These are phyloP conservation scores for Parapristionchus giblindavisi DNA, from an alignment of 2,888 invertebrate genomes.

Conservation along the genomic window DNA sequence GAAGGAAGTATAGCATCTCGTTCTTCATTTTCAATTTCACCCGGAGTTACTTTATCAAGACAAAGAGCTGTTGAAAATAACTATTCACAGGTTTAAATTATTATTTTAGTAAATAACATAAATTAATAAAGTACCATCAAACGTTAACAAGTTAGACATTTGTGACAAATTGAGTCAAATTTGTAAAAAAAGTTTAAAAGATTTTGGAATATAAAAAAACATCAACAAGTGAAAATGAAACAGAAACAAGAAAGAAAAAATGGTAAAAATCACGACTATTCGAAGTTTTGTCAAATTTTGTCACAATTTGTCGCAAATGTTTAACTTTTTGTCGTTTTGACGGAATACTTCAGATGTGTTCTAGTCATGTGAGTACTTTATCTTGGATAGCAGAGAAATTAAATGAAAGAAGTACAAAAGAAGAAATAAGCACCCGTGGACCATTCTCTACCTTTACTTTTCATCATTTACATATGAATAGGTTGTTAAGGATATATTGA, in stretches of 20 bases:
- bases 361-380: conserved; percentile 8
- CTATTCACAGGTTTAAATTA: conserved; percentile 22
- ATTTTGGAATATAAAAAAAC: too few species aligned
- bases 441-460: conserved; percentile 30
- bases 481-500: neutral
- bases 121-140: too few species aligned
- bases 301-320: too few species aligned
- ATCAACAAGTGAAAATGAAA: too few species aligned
- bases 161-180: too few species aligned
- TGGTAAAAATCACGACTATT: neutral
- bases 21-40: conserved; percentile 19
- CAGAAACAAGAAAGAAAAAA: neutral
- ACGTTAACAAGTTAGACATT: too few species aligned
- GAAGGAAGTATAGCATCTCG: conserved; percentile 28
- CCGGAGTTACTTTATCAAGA: conserved; percentile 16
- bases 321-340: too few species aligned
- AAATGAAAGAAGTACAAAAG: conserved; percentile 10
- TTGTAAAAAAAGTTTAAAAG: neutral
- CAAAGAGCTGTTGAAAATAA: conserved; percentile 28
- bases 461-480: conserved; percentile 16
- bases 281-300: too few species aligned
- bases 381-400: conserved; percentile 31
- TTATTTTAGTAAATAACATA: neutral
- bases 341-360: conserved; percentile 34
- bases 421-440: conserved; percentile 8